A percentile compares a stretch with the other conserved stretches of the same genome.
These are phyloP conservation scores for Caerostris darwini DNA, from an alignment of 1,140 invertebrate species.

Conservation along the genomic window DNA sequence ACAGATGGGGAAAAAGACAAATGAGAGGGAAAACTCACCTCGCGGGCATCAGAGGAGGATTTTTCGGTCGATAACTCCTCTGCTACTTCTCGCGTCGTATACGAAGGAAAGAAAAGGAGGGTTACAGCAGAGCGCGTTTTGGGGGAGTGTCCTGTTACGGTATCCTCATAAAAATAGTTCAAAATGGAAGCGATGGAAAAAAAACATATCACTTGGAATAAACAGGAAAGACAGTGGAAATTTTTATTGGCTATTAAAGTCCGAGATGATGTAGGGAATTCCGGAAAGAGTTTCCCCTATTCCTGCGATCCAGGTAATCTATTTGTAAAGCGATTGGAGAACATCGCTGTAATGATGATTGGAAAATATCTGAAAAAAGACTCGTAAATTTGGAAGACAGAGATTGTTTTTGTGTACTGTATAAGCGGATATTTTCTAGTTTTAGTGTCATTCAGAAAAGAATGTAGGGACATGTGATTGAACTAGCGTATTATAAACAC, in stretches of 20 bases:
- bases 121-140: not conserved
- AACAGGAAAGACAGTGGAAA: not conserved
- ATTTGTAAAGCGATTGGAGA: not conserved
- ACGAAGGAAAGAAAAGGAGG: not conserved
- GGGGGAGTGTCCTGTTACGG: not conserved
- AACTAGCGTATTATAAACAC: no score
- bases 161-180: not conserved
- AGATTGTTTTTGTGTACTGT: no score
- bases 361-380: not conserved
- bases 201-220: not conserved
- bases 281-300: not conserved
- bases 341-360: not conserved
- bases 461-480: no score
- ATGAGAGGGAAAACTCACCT: not conserved
- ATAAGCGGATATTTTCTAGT: no score
- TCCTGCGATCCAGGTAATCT: not conserved
- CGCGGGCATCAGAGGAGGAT: not conserved
- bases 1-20: not conserved
- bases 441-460: no score
- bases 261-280: not conserved
- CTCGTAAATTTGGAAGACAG: no score
- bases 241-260: constrained; percentile 10
- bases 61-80: not conserved
- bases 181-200: not conserved
- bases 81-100: not conserved